Base-by-base conservation (phyloP, 2,888 invertebrate genomes). In the Cosmia trapezina region DNA sequence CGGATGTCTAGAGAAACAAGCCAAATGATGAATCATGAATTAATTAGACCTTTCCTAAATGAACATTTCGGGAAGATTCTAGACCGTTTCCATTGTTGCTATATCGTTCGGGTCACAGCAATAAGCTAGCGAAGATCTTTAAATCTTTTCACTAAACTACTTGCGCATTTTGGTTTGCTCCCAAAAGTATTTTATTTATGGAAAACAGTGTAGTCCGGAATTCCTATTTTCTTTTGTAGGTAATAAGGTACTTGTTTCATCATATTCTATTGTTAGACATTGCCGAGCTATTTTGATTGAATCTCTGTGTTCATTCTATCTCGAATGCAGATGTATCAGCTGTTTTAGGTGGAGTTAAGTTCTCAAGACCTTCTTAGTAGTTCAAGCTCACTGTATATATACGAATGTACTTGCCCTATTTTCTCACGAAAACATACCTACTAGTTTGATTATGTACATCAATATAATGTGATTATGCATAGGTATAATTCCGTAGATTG, bases 41-140 rank as follows among this genome's bases (percentile, higher is more conserved):
- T n/a, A 67, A 73, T 63, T 64, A 72, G 57, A 68, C 19, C 43
- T 43, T 60, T 54, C 19, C 49, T 64, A n/a, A 64, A 49, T 61
- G n/a, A 73, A 60, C 49, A 47, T 17, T 53, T 59, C 0, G n/a
- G n/a, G 8, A 59, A 41, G 9, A 41, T 14, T n/a, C 14, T 33
- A 17, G n/a, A n/a, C n/a, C 37, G n/a, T 60, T 60, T 41, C 4
- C 12, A 19, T 12, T 47, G 14, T n/a, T 37, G 8, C 2, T 5
- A 12, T 37, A 4, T n/a, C n/a, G 14, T 22, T 60, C 5, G 41
- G 60, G 60, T 14, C 41, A n/a, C 8, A 59, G n/a, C 14, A 14
- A 60, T 14, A 60, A n/a, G 8, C 41, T n/a, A 14, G 37, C 7
- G 12, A 37, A 7, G 8, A 8, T n/a, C 5, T n/a, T 60, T 33